Evolutionary conservation across 2,113 vertebrate genomes (phyloP), one percentile per base, ranked within the genome.

Genomic region (Erinaceus europaeus): DNA sequence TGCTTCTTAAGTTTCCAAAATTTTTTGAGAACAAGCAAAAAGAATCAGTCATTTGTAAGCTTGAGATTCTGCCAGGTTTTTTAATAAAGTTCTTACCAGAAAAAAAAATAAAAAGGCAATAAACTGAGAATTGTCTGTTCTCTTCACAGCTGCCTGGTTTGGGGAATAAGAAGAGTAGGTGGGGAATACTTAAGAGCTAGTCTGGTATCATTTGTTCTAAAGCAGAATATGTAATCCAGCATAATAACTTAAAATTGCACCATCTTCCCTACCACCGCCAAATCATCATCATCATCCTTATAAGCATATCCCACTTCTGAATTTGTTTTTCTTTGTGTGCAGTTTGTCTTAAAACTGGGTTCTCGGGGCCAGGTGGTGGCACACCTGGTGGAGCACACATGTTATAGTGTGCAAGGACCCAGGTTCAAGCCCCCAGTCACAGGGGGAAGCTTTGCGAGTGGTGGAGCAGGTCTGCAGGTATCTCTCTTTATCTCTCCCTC

Each of bases 41-140:
- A 85, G 75, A 68, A 46, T 68, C 88, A 89, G 65, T 86, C 73
- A 84, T 82, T 59, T 71, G 27, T 67, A 32, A 73, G 34, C 34
- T 13, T 42, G 40, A 76, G 29, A 59, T 50, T 87, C 77, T 79
- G 40, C 62, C 88, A 88, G 73, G 65, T 73, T 25, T 87, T 93
- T 65, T 79, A 94, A 91, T 85, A 83, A 92, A 81, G 82, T 46
- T 77, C 62, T 38, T 42, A 86, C 25, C 15, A 72, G 50, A 75
- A 82, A 40, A 80, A 36, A 82, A 72, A 50, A 75, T 78, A 40
- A 80, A 36, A 82, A 62, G 38, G 34, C 32, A 72, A 59, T 34
- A 34, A 44, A 85, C 86, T 76, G 42, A 48, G 34, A 74, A 84
- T 32, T n/a, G 17, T 76, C 69, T 57, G 18, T 50, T 86, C 50